These are phyloP conservation scores for Halcyon leucocephala DNA, from an alignment of 2,797 vertebrate genomes.

Conservation along the genomic window DNA sequence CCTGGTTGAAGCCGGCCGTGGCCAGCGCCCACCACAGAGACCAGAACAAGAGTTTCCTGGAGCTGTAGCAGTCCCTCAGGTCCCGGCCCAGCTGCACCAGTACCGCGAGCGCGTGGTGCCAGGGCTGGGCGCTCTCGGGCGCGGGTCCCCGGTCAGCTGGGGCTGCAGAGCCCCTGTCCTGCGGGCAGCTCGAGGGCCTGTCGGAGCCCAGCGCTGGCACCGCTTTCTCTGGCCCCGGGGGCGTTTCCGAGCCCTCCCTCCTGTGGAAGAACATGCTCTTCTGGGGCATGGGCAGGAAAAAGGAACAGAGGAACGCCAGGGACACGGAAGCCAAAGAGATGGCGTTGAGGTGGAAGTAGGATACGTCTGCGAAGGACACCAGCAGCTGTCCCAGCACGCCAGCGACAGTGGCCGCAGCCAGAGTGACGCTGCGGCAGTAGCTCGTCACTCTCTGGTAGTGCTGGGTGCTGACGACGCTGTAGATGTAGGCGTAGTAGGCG, in stretches of 20 bases:
- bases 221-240: not conserved
- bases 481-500: conserved; percentile 96
- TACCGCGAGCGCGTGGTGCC: not conserved
- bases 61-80: conserved; percentile 80
- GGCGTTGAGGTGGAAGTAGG: conserved; percentile 80
- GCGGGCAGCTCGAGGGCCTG: fast-evolving
- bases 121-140: not conserved
- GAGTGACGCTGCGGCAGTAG: conserved; percentile 77
- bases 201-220: fast-evolving
- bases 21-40: conserved; percentile 86
- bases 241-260: not conserved
- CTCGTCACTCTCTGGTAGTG: conserved; percentile 85
- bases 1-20: conserved; percentile 84
- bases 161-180: not conserved
- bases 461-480: conserved; percentile 81
- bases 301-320: conserved; percentile 77
- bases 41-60: conserved; percentile 79
- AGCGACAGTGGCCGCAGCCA: conserved; percentile 77
- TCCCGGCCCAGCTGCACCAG: conserved; percentile 75
- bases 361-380: conserved; percentile 75
- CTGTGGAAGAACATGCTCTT: conserved; percentile 93
- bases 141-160: not conserved
- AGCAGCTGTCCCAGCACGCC: conserved; percentile 82
- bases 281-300: conserved; percentile 88
- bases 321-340: conserved; percentile 79